These are phyloP conservation scores for Ernsta delagoae DNA, from an alignment of 2,888 invertebrate genomes.

Conservation along the genomic window DNA sequence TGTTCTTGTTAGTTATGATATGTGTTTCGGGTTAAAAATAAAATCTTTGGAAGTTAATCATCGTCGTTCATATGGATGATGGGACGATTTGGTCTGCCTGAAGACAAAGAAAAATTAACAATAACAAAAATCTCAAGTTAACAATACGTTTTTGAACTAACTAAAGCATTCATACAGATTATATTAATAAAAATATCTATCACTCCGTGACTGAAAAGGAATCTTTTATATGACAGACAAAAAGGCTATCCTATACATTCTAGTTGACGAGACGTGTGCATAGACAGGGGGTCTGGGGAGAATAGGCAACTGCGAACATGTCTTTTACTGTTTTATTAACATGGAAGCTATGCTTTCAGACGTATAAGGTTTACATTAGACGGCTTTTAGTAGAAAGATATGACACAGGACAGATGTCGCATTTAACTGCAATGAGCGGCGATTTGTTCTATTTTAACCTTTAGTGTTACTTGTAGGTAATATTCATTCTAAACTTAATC, in stretches of 20 bases:
- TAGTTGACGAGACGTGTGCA: conserved; percentile 15
- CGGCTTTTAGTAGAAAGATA: neutral
- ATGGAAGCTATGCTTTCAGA: conserved; percentile 21
- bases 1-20: conserved; percentile 50
- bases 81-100: neutral
- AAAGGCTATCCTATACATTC: conserved; percentile 3
- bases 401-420: neutral
- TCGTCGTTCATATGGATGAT: conserved; percentile 2
- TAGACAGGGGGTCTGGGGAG: neutral
- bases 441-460: neutral
- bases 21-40: conserved; percentile 29
- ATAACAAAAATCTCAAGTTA: too few species aligned
- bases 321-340: conserved; percentile 29
- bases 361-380: conserved; percentile 13
- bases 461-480: too few species aligned
- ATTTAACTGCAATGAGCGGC: neutral
- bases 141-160: too few species aligned
- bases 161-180: too few species aligned
- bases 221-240: neutral
- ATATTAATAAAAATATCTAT: too few species aligned
- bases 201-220: too few species aligned
- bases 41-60: conserved; percentile 11
- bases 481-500: too few species aligned
- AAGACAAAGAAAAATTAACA: conserved; percentile 1
- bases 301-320: conserved; percentile 22